phyloP scores from a whole-genome alignment of 2,797 vertebrate genomes.

The Salarias fasciatus region DNA sequence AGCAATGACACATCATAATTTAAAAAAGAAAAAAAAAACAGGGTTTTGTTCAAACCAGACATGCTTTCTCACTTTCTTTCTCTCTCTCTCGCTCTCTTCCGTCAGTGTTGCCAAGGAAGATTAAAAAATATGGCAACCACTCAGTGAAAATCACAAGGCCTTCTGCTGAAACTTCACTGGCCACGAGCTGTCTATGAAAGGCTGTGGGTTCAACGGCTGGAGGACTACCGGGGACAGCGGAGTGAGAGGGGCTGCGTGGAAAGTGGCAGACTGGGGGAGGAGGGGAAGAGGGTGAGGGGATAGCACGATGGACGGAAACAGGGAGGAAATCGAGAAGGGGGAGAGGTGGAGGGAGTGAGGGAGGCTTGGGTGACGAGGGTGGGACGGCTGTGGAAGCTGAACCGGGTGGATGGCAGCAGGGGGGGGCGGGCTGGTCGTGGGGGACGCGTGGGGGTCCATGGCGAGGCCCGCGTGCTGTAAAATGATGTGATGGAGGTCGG shows the following conservation, averaged over 20 bases:
- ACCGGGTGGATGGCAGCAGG: conserved; percentile 70
- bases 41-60: conserved; percentile 39
- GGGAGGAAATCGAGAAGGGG: conserved; percentile 83
- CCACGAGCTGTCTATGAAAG: conserved; percentile 69
- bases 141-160: conserved; percentile 67
- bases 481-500: conserved; percentile 78
- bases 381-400: conserved; percentile 70
- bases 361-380: conserved; percentile 45
- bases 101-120: conserved; percentile 43
- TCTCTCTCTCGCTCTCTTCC: conserved; percentile 6
- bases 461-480: conserved; percentile 86
- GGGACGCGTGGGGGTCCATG: conserved; percentile 71
- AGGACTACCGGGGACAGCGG: conserved; percentile 86
- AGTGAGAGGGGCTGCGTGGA: conserved; percentile 79
- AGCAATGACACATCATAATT: conserved; percentile 48
- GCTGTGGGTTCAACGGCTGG: conserved; percentile 80
- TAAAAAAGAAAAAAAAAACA: conserved; percentile 46
- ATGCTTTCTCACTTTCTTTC: not conserved
- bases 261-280: conserved; percentile 75
- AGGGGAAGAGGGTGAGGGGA: conserved; percentile 80
- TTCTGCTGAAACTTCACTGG: conserved; percentile 76
- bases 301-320: conserved; percentile 88
- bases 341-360: conserved; percentile 77
- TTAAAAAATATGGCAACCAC: conserved; percentile 54
- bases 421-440: conserved; percentile 67